Evolutionary conservation across 2,797 vertebrate genomes (phyloP).

Genomic region (Hapalemur alaotrensis): DNA sequence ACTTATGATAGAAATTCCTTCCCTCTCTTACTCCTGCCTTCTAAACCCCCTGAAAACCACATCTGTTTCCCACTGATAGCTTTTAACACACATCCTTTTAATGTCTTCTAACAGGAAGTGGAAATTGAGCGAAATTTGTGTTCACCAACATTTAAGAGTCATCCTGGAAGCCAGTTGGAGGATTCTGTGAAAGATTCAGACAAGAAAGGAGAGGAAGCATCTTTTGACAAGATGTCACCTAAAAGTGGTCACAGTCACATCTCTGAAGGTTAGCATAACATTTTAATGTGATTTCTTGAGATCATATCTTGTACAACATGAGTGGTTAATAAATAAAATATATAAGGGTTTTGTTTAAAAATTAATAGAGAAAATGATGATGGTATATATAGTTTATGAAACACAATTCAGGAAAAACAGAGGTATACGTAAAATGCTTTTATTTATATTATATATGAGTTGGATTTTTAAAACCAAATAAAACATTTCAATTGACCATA

Average conservation of each 20-base stretch:
- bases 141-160: conserved; percentile 76
- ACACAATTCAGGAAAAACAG: not conserved
- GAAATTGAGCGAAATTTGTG: conserved; percentile 82
- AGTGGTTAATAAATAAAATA: conserved; percentile 5
- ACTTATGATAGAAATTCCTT: conserved; percentile 9
- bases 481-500: not conserved
- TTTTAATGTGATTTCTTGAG: conserved; percentile 50
- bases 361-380: conserved; percentile 6
- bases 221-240: conserved; percentile 84
- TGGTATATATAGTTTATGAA: not conserved
- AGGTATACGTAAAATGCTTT: not conserved
- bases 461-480: not conserved
- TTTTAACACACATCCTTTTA: conserved; percentile 77
- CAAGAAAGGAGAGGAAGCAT: conserved; percentile 81
- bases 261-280: conserved; percentile 82
- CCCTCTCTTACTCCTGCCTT: not conserved
- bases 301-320: not conserved
- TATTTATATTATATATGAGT: not conserved
- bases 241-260: conserved; percentile 72
- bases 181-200: conserved; percentile 74
- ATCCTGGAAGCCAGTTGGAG: conserved; percentile 74
- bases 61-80: conserved; percentile 76
- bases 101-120: conserved; percentile 85
- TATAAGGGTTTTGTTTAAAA: conserved; percentile 38
- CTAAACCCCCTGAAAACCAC: conserved; percentile 29